phyloP scores from a whole-genome alignment of 2,888 invertebrate genomes.

The Phortica magna region DNA sequence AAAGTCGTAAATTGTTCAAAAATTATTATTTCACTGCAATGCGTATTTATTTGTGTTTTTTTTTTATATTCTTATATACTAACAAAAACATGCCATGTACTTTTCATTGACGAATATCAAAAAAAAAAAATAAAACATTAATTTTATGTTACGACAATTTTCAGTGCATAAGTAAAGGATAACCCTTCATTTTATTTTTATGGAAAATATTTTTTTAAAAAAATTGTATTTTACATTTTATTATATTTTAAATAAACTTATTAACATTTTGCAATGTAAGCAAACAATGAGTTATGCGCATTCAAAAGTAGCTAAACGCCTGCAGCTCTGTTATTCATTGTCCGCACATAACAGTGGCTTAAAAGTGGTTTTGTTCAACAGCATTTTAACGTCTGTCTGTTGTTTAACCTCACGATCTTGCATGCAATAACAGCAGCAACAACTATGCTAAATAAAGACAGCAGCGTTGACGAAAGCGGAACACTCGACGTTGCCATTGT shows the following conservation, averaged over 20 bases:
- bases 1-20: background rate
- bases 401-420: background rate
- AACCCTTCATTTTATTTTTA: too few species aligned
- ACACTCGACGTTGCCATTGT: background rate
- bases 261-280: background rate
- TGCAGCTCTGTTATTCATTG: background rate
- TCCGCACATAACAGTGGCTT: background rate
- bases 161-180: background rate
- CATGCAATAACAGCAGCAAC: background rate
- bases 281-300: background rate
- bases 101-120: background rate
- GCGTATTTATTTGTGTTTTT: background rate
- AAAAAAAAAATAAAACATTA: background rate
- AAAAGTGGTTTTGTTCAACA: background rate
- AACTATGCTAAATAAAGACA: background rate
- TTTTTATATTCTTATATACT: too few species aligned
- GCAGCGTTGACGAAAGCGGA: background rate
- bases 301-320: conserved; percentile 1
- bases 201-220: background rate
- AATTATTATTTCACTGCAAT: background rate
- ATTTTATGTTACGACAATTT: background rate
- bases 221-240: background rate
- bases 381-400: background rate
- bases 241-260: background rate
- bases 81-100: background rate